Evolutionary conservation across 64 coral and sea anemone species (phyloP).

Genomic region (Catalaphyllia jardinei): DNA sequence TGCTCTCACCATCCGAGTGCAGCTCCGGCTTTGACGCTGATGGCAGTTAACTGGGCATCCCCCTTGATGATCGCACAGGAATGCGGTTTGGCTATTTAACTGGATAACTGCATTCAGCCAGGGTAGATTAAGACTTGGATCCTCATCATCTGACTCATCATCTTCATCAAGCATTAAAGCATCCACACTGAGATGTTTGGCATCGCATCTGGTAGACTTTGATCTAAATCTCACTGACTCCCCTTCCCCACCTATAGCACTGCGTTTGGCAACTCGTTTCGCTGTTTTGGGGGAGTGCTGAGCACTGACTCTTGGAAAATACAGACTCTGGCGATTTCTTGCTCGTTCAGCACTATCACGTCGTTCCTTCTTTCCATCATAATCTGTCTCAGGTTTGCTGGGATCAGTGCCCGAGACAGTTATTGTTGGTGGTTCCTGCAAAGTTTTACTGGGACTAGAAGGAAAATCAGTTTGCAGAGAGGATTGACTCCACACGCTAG

Average conservation of each 20-base stretch:
- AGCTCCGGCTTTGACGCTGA: slow-evolving; percentile 87
- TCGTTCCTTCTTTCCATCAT: slow-evolving; percentile 16
- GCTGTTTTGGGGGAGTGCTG: slow-evolving; percentile 19
- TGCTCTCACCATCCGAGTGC: slow-evolving; percentile 70
- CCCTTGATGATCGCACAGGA: slow-evolving; percentile 84
- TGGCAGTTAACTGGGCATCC: slow-evolving; percentile 77
- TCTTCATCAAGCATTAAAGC: slow-evolving; percentile 39
- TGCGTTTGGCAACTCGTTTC: slow-evolving; percentile 8
- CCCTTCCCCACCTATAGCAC: slow-evolving; percentile 26
- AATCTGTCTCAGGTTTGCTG: slow-evolving; percentile 3
- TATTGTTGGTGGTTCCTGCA: slow-evolving; percentile 70
- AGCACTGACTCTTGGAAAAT: not conserved
- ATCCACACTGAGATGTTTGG: slow-evolving; percentile 49
- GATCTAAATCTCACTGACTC: slow-evolving; percentile 41
- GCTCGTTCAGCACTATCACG: slow-evolving; percentile 6
- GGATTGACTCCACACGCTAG: slow-evolving; percentile 77
- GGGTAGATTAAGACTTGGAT: slow-evolving; percentile 75
- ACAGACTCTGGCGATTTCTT: slow-evolving; percentile 15
- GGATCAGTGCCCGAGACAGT: slow-evolving; percentile 68
- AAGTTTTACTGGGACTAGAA: slow-evolving; percentile 31
- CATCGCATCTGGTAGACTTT: slow-evolving; percentile 41
- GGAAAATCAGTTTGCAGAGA: slow-evolving; percentile 64
- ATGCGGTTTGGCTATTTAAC: slow-evolving; percentile 86
- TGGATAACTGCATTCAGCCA: slow-evolving; percentile 87
- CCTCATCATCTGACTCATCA: slow-evolving; percentile 86